Evolutionary conservation across 2,113 vertebrate species (phyloP), one percentile per base, ranked within the genome.

Genomic region (Notarius quadriscutis): DNA sequence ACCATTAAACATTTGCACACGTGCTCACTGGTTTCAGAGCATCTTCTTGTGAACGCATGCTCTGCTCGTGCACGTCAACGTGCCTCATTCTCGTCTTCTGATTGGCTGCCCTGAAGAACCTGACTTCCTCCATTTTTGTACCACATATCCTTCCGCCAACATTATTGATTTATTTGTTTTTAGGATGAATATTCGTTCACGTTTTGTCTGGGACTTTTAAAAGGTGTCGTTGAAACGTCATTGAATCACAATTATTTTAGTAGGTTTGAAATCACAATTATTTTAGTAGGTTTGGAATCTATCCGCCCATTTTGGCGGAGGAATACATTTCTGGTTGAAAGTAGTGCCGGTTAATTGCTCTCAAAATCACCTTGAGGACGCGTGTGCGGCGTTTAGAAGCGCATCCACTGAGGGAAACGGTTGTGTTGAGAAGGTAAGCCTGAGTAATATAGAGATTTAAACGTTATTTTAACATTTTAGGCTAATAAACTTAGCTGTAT

Each of bases 311-410:
- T 30, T 18, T 60, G 18, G 82, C 82, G 62, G 17, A 83, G 63
- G 50, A 71, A 84, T 27, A 55, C 82, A 55, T 20, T 14, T 81
- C 1, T 30, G 18, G 9, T 14, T 11, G 55, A 91, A 95, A 95
- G 92, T 95, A 96, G 95, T 93, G 71, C 95, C 91, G 84, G 55
- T 18, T 14, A 55, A 65, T 89, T 69, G 53, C 55, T 4, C 51
- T 41, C 41, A 41, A 81, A 90, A 94, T 96, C 94, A 95, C 94
- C 94, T 95, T 95, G 92, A 94, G 77, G 30, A n/a, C n/a, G 41
- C 22, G 30, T 75, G 67, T 53, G 63, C 15, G 65, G 51, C 51
- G 60, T 50, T 30, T 10, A 10, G 77, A 30, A 78, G 84, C 55
- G 77, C 91, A 91, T 92, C 90, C 83, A 11, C 89, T 34, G 4